These are phyloP conservation scores for Myotis brandtii DNA, from an alignment of 2,113 vertebrate species.

Conservation along the genomic window DNA sequence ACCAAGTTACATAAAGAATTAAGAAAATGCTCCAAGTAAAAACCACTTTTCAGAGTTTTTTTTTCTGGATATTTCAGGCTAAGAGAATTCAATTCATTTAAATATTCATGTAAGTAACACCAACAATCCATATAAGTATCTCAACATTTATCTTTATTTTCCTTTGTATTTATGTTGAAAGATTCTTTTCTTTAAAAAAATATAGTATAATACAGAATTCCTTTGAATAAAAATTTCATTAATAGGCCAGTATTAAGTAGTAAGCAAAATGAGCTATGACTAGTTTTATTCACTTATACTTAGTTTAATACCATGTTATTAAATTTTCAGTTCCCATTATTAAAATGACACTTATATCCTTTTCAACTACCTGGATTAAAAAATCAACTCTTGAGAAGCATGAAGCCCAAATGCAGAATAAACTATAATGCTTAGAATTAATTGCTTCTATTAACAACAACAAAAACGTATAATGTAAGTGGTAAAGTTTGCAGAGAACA, in stretches of 20 bases:
- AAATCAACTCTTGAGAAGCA: slow-evolving; percentile 49
- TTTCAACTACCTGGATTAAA: slow-evolving; percentile 32
- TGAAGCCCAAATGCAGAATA: slow-evolving; percentile 47
- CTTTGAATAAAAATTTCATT: slow-evolving; percentile 48
- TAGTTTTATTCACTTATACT: slow-evolving; percentile 74
- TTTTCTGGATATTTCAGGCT: slow-evolving; percentile 27
- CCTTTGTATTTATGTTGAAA: slow-evolving; percentile 46
- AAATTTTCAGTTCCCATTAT: slow-evolving; percentile 75
- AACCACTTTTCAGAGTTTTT: background rate
- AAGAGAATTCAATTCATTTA: background rate
- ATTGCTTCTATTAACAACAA: slow-evolving; percentile 69
- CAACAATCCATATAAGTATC: background rate
- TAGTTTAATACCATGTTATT: slow-evolving; percentile 70
- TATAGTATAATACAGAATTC: background rate
- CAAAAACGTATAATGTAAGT: slow-evolving; percentile 32
- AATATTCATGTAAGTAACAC: background rate
- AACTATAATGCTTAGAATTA: slow-evolving; percentile 62
- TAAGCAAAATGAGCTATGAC: slow-evolving; percentile 62
- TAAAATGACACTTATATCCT: slow-evolving; percentile 75
- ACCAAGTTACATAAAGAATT: background rate
- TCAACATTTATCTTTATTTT: slow-evolving; percentile 12
- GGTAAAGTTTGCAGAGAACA: slow-evolving; percentile 70
- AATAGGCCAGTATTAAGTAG: slow-evolving; percentile 32
- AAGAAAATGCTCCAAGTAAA: background rate
- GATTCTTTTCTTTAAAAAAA: slow-evolving; percentile 34